phyloP scores from a whole-genome alignment of 2,888 invertebrate species.

The Eupeodes luniger region DNA sequence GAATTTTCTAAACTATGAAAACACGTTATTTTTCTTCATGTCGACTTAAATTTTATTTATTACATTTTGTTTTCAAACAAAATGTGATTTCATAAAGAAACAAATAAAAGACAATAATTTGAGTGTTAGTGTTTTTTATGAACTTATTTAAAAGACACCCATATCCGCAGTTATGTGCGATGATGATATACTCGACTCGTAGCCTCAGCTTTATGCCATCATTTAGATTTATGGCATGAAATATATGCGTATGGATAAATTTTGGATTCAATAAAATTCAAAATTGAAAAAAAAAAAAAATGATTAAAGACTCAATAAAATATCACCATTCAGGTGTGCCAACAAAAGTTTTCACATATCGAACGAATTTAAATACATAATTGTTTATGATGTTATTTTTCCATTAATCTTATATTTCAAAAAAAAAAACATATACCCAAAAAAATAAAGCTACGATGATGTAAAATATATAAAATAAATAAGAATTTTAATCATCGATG shows the following conservation, averaged over 20 bases:
- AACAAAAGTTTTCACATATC: slow-evolving; percentile 24
- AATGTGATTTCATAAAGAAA: not conserved
- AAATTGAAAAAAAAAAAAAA: slow-evolving; percentile 9
- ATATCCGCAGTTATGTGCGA: not conserved
- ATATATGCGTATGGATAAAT: not conserved
- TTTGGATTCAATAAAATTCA: not conserved
- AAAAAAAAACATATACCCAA: not conserved
- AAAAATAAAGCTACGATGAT: slow-evolving; percentile 29
- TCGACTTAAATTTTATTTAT: not conserved
- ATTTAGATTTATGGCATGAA: not conserved
- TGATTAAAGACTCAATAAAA: slow-evolving; percentile 37
- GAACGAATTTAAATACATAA: slow-evolving; percentile 57
- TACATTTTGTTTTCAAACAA: not conserved
- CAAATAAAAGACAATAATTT: not conserved
- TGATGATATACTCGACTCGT: no score
- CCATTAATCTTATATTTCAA: not conserved
- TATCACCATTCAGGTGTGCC: slow-evolving; percentile 27
- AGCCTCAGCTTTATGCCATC: not conserved
- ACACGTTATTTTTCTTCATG: not conserved
- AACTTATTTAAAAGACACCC: slow-evolving; percentile 28
- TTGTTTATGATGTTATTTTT: slow-evolving; percentile 39
- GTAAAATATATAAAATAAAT: slow-evolving; percentile 21
- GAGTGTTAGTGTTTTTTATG: not conserved
- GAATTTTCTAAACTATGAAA: not conserved
- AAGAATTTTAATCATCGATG: not conserved